Evolutionary conservation across 1,140 invertebrate species (phyloP), one percentile per base, ranked within the genome.

Genomic region (Arctopsyche grandis): DNA sequence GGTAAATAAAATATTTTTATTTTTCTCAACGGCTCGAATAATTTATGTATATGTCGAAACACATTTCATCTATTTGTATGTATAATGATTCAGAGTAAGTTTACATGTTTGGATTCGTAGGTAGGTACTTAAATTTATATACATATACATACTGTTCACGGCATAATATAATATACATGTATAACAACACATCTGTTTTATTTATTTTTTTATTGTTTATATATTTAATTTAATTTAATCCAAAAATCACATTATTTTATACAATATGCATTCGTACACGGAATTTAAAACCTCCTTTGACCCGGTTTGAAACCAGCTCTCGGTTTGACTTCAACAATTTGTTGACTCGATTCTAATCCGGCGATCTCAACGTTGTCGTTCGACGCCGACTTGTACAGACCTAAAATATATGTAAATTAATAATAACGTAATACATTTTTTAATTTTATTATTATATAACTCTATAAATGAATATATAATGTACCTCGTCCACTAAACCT

Each of bases 401-500:
- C 80, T 82, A 58, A 29, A 75, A 79, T 63, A 29, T 0, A 48
- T 52, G 44, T n/a, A 21, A 22, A 24, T 44, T 43, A 69, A 10
- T 22, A 38, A 60, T 46, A 56, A 56, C 43, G 5, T 71, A 71
- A 44, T 44, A 71, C 16, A 22, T 5, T 24, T 22, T 69, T 10
- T 5, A 60, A 10, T 73, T 73, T 24, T 38, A 73, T 73, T 16
- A 60, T 21, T 14, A 48, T 73, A 19, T 24, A 46, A 43, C 7
- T 19, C 5, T 46, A 46, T 46, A 7, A 7, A 16, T 73, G 26
- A 60, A 26, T 29, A 10, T 24, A 76, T 21, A 24, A 56, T 77
- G 75, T 84, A 88, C 87, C 86, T 84, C 86, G 85, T 81, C 85
- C 86, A 38, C 77, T 69, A 79, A 88, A 88, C 21, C 87, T 83